phyloP scores from a whole-genome alignment of 2,888 invertebrate genomes.

The Podotricha telesiphe region DNA sequence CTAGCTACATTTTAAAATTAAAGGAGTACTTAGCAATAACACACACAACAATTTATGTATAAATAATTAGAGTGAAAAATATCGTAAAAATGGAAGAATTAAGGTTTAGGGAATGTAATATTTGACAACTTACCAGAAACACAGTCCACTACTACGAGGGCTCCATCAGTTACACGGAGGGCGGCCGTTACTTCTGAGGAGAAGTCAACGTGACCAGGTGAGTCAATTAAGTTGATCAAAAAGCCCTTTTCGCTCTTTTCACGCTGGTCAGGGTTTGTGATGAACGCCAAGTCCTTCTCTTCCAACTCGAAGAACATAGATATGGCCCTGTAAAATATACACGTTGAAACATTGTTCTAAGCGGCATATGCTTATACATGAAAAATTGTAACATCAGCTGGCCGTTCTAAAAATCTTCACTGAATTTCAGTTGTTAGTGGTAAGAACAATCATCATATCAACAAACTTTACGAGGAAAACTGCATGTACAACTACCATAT shows the following conservation, averaged over 20 bases:
- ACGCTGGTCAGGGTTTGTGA: conserved; percentile 94
- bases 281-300: conserved; percentile 96
- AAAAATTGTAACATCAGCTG: conserved; percentile 68
- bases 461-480: background rate
- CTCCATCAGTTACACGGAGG: conserved; percentile 99
- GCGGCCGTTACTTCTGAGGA: conserved; percentile 99
- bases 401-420: conserved; percentile 83
- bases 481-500: conserved; percentile 40
- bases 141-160: conserved; percentile 99
- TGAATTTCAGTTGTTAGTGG: conserved; percentile 70
- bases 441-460: conserved; percentile 81
- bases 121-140: conserved; percentile 91
- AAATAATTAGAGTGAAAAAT: no score
- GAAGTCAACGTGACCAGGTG: conserved; percentile 99
- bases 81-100: background rate
- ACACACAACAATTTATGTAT: no score
- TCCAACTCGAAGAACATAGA: conserved; percentile 99
- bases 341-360: conserved; percentile 22
- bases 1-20: background rate
- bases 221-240: conserved; percentile 99
- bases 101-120: background rate
- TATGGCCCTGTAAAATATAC: conserved; percentile 89
- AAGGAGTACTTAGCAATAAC: no score
- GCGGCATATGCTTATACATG: background rate
- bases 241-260: conserved; percentile 97